These are phyloP conservation scores for Melolontha melolontha DNA, from an alignment of 2,888 invertebrate species.

Conservation along the genomic window DNA sequence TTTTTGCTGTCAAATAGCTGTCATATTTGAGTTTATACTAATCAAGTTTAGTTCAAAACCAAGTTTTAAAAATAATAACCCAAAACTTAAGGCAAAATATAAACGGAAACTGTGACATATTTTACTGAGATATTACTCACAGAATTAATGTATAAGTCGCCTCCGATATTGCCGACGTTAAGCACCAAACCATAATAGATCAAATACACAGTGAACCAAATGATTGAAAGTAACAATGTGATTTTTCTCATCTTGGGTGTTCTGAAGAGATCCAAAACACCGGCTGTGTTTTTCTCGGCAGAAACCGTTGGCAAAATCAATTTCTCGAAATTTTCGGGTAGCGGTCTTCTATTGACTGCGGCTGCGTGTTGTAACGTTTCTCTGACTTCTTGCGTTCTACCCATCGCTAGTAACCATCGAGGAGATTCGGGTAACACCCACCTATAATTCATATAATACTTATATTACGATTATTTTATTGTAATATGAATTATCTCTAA, in stretches of 20 bases:
- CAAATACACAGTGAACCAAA: conserved; percentile 84
- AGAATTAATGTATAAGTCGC: conserved; percentile 80
- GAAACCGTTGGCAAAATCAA: conserved; percentile 68
- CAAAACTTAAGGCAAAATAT: too few species aligned
- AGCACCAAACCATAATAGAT: conserved; percentile 83
- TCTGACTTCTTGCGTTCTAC: conserved; percentile 77
- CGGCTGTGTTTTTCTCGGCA: conserved; percentile 65
- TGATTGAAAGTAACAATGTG: conserved; percentile 77
- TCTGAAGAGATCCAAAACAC: conserved; percentile 75
- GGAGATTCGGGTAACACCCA: conserved; percentile 85
- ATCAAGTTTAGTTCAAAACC: too few species aligned
- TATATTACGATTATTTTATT: too few species aligned
- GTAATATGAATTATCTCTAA: too few species aligned
- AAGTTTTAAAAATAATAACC: too few species aligned
- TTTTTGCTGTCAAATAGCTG: too few species aligned
- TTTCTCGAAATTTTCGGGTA: conserved; percentile 79
- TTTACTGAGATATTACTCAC: too few species aligned
- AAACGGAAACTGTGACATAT: too few species aligned
- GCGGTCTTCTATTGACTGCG: conserved; percentile 72
- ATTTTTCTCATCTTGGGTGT: conserved; percentile 74
- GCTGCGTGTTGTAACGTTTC: conserved; percentile 75
- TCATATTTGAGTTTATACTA: too few species aligned
- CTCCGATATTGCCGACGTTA: conserved; percentile 80
- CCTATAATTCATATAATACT: conserved; percentile 64
- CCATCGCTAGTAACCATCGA: conserved; percentile 80